phyloP scores from a whole-genome alignment of 2,113 vertebrate species.

The Diglossa brunneiventris region DNA sequence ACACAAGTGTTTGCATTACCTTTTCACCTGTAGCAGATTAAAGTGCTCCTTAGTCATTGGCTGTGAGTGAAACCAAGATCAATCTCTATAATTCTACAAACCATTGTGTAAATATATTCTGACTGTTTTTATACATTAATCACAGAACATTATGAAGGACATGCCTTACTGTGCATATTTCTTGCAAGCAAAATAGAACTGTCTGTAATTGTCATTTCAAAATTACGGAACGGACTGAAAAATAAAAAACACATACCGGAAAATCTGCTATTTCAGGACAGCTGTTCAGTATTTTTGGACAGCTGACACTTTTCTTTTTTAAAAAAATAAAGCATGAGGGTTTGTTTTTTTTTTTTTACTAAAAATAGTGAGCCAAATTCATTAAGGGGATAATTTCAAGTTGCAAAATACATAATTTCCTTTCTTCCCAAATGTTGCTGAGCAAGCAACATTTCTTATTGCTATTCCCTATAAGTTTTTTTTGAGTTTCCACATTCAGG shows the following conservation, averaged over 20 bases:
- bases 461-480: not conserved
- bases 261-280: slow-evolving; percentile 51
- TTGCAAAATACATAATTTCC: slow-evolving; percentile 37
- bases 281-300: slow-evolving; percentile 43
- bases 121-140: slow-evolving; percentile 59
- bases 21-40: slow-evolving; percentile 66
- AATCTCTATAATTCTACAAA: slow-evolving; percentile 21
- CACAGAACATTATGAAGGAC: slow-evolving; percentile 36
- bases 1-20: slow-evolving; percentile 51
- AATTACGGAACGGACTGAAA: slow-evolving; percentile 48
- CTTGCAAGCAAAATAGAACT: slow-evolving; percentile 43
- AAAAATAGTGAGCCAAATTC: not conserved
- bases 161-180: slow-evolving; percentile 38
- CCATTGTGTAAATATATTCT: slow-evolving; percentile 36
- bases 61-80: slow-evolving; percentile 42
- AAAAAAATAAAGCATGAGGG: not conserved
- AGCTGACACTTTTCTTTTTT: not conserved
- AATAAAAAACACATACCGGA: slow-evolving; percentile 11
- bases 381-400: slow-evolving; percentile 41
- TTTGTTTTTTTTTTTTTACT: not conserved
- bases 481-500: not conserved
- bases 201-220: slow-evolving; percentile 24
- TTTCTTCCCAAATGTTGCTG: slow-evolving; percentile 36
- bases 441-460: slow-evolving; percentile 21
- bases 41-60: slow-evolving; percentile 47